Evolutionary conservation across 2,888 invertebrate genomes (phyloP), one percentile per base, ranked within the genome.

Genomic region (Drosophila barbarae): DNA sequence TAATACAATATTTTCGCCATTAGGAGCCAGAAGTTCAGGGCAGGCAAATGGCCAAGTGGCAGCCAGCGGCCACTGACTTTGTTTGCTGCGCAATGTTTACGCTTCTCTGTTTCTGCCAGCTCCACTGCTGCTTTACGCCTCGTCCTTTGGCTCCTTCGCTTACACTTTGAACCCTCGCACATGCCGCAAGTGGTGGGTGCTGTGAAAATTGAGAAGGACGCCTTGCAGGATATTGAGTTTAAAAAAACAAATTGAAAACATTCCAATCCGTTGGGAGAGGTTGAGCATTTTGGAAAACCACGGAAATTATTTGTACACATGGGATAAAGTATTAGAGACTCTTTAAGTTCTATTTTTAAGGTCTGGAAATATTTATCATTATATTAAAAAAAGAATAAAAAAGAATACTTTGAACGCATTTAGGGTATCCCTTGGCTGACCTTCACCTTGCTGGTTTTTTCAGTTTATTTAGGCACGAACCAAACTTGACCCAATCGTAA

Each of bases 1-100:
- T 84, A 81, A 81, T 81, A 82, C 83, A 82, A 84, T 84, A 81
- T 84, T 81, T 82, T 82, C 60, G 72, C 82, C 84, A 82, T 81
- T 84, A 82, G 82, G 67, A 64, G 63, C 51, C 51, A 38, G 51
- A 44, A 63, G 63, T 64, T 64, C 44, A 34, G 34, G 51, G 15
- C 82, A 65, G 71, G 47, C 74, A 76, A 76, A 77, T 75, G 77
- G 71, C 53, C 71, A 71, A 71, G 55, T 64, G 74, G 35, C 42
- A 59, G 42, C 59, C 42, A 49, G 39, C 63, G 61, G 72, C 69
- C 77, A 68, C 66, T 74, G 69, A 68, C 77, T 73, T 68, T 74
- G 83, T 77, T 77, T 77, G 78, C 71, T 61, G 57, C 44, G 66
- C 71, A 63, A 66, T 73, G 74, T 75, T 74, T 71, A 70, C 57